Evolutionary conservation across 2,797 vertebrate species (phyloP), one percentile per base, ranked within the genome.

Genomic region (Hafferia zeledoni): DNA sequence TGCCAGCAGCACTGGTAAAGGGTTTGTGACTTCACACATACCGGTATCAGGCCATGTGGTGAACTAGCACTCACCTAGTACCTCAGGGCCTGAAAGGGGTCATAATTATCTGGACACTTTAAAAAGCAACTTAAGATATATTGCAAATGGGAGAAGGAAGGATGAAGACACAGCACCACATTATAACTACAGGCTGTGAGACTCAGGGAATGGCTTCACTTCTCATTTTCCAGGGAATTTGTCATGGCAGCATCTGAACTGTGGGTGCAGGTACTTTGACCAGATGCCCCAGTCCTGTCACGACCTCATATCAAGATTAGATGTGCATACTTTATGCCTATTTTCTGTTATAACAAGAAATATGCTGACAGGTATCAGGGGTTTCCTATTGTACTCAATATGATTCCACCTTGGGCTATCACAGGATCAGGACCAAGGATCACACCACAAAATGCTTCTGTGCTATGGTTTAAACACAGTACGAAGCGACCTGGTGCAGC

Each of bases 281-380:
- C 44, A 76, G 65, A 60, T 30, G 37, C 9, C 25, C 17, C 27
- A 24, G 41, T 35, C 24, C 63, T 60, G 25, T 41, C 17, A n/a
- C 25, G 68, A 83, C 33, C 25, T 80, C 1, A 0, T 63, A 80
- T 9, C 69, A 68, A 56, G 33, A 52, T 18, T 7, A 61, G 31
- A 57, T 2, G 1, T 59, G 43, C 56, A 35, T 10, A 39, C 9
- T 64, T 63, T 12, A 56, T 10, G 13, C 9, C 33, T 49, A 0
- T 52, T 91, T 89, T 87, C 67, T 10, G 1, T 18, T 11, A 37
- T 22, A 39, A 55, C 11, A 85, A 57, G n/a, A 77, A 83, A 83
- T 6, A 28, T 2, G 4, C 20, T 70, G 71, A 28, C 24, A 80
- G 18, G 13, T 35, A 44, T 44, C 9, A 59, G 47, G 11, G n/a